Percentiles rank a stretch among this genome's conserved stretches.
phyloP scores from a whole-genome alignment of 2,888 invertebrate species.

The Aleiodes leptofemur region DNA sequence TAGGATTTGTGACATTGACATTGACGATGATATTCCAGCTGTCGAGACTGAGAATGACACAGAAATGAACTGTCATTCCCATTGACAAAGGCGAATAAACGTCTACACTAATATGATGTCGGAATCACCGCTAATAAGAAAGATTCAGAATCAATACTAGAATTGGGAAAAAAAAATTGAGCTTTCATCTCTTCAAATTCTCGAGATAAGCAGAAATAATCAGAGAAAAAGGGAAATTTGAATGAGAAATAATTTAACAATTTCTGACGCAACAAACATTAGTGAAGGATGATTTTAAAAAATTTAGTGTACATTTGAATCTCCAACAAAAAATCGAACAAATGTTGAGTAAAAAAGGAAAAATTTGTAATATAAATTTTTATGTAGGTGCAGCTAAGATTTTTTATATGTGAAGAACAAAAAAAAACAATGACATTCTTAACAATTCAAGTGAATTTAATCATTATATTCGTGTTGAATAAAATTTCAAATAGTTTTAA shows the following conservation, averaged over 20 bases:
- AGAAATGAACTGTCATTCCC: constrained; percentile 68
- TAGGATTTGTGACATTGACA: constrained; percentile 68
- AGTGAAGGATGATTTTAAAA: background rate
- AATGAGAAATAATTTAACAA: too few relatives aligned
- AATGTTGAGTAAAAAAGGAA: background rate
- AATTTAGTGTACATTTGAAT: background rate
- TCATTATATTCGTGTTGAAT: constrained; percentile 18
- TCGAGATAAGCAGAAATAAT: too few relatives aligned
- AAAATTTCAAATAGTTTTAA: constrained; percentile 8
- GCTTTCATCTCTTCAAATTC: too few relatives aligned
- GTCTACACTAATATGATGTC: constrained; percentile 59
- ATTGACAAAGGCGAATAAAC: constrained; percentile 61
- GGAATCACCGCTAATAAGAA: constrained; percentile 51
- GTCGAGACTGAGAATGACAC: constrained; percentile 67
- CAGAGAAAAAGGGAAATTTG: too few relatives aligned
- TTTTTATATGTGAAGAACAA: constrained; percentile 44
- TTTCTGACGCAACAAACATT: background rate
- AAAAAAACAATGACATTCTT: constrained; percentile 4
- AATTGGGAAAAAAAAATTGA: constrained; percentile 22
- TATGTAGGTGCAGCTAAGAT: constrained; percentile 20
- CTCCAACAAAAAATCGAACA: background rate
- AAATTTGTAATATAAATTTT: constrained; percentile 27
- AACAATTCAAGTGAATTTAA: constrained; percentile 34
- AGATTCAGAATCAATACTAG: constrained; percentile 44
- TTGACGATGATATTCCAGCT: constrained; percentile 71